phyloP scores from a whole-genome alignment of 2,113 vertebrate species.

The Ceyx cyanopectus region DNA sequence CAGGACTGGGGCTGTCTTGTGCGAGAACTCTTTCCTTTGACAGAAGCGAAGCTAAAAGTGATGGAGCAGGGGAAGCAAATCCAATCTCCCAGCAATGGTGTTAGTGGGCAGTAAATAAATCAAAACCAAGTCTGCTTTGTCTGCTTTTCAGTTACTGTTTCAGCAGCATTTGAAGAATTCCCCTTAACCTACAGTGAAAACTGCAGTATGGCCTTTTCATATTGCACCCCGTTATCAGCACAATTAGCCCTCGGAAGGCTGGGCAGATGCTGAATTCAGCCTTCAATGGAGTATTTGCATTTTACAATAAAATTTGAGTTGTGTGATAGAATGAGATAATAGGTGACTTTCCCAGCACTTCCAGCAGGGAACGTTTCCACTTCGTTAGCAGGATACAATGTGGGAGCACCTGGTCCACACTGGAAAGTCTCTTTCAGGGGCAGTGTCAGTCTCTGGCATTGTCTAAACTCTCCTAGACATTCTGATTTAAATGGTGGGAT shows the following conservation, averaged over 20 bases:
- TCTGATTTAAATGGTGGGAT: slow-evolving; percentile 38
- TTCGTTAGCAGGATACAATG: slow-evolving; percentile 52
- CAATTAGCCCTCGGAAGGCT: neutral
- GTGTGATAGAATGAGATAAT: slow-evolving; percentile 48
- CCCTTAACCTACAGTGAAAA: neutral
- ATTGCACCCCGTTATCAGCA: neutral
- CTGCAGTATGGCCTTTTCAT: neutral
- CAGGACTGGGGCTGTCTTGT: neutral
- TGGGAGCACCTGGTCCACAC: slow-evolving; percentile 36
- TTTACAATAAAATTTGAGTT: neutral
- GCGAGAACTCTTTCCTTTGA: neutral
- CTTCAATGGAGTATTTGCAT: neutral
- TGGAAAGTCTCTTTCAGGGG: slow-evolving; percentile 29
- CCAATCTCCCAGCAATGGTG: neutral
- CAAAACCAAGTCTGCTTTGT: neutral
- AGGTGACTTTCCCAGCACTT: slow-evolving; percentile 73
- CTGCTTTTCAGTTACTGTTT: neutral
- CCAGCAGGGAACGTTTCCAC: slow-evolving; percentile 65
- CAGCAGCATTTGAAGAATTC: neutral
- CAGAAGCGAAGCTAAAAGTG: neutral
- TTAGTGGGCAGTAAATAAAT: neutral
- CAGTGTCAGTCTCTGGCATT: slow-evolving; percentile 27
- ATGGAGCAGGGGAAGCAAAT: neutral
- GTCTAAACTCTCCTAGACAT: neutral
- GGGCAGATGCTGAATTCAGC: neutral